Evolutionary conservation across 2,797 vertebrate species (phyloP).

Genomic region (Phoxinus dragarum): DNA sequence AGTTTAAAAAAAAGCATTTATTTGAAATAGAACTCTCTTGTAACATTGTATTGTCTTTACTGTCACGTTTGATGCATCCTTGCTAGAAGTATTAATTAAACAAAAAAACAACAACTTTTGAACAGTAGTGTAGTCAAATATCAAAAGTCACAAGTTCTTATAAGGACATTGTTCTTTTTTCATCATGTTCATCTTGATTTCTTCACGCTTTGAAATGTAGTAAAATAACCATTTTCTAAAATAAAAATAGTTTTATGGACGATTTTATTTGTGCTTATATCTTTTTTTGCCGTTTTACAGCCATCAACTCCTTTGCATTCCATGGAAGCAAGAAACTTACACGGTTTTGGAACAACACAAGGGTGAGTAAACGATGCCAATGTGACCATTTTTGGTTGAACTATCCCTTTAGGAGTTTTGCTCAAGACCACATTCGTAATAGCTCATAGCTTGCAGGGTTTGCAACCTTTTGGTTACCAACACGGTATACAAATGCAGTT

Average conservation of each 20-base stretch:
- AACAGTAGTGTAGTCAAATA: background rate
- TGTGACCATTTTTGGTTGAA: background rate
- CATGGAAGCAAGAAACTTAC: background rate
- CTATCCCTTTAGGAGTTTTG: background rate
- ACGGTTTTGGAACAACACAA: background rate
- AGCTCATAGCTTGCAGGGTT: background rate
- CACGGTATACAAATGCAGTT: background rate
- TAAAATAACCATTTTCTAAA: background rate
- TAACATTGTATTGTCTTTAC: background rate
- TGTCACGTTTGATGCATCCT: background rate
- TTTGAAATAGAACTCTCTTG: background rate
- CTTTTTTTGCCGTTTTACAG: background rate
- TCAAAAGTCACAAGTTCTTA: background rate
- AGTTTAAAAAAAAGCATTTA: background rate
- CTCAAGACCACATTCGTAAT: background rate
- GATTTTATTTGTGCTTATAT: background rate
- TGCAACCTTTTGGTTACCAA: background rate
- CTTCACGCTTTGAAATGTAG: background rate
- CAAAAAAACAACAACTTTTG: background rate
- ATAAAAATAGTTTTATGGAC: background rate
- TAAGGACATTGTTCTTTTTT: background rate
- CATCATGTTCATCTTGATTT: background rate
- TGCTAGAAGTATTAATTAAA: background rate
- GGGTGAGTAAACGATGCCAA: background rate
- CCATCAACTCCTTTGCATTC: background rate